A percentile compares a stretch with the other conserved stretches of the same genome.
These are phyloP conservation scores for Antechinus flavipes DNA, from an alignment of 2,113 vertebrate genomes.

Conservation along the genomic window DNA sequence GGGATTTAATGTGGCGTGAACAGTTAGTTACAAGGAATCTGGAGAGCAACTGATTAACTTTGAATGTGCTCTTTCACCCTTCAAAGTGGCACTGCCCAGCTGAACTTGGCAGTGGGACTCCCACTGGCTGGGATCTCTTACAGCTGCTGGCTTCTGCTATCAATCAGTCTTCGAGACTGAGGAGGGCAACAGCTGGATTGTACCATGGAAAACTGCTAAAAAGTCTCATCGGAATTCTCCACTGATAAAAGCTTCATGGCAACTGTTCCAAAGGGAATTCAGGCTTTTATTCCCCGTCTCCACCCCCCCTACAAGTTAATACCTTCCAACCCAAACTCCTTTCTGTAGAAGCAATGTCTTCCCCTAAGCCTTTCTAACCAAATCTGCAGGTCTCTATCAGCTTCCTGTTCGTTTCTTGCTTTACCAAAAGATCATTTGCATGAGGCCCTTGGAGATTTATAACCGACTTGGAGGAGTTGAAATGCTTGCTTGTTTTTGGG, in stretches of 20 bases:
- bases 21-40: background rate
- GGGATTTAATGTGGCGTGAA: background rate
- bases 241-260: background rate
- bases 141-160: background rate
- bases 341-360: background rate
- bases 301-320: constrained; percentile 2
- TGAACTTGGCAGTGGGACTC: constrained; percentile 26
- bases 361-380: background rate
- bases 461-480: background rate
- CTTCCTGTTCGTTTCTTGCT: constrained; percentile 17
- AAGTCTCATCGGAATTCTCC: background rate
- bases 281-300: background rate
- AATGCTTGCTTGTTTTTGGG: background rate
- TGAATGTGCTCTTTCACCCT: background rate
- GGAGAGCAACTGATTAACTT: background rate
- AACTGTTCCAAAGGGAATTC: constrained; percentile 37
- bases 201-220: background rate
- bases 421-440: background rate
- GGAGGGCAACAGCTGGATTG: background rate
- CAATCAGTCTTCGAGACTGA: background rate
- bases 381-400: background rate
- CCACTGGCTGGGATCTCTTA: background rate
- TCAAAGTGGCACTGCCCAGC: background rate
- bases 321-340: background rate
- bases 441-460: background rate